Evolutionary conservation across 2,797 vertebrate genomes (phyloP), one percentile per base, ranked within the genome.

Genomic region (Phalanger gymnotis): DNA sequence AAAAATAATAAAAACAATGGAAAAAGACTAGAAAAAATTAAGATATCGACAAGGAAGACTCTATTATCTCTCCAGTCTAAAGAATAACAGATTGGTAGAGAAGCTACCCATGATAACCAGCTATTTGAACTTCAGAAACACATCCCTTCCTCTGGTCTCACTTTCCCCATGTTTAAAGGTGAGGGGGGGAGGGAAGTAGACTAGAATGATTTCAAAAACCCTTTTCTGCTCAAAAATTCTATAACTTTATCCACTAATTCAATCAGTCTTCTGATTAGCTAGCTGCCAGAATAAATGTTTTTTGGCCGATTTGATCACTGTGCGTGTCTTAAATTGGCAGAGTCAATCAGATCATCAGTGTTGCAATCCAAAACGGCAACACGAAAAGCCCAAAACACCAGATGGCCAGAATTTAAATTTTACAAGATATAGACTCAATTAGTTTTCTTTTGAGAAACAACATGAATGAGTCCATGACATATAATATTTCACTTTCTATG

Each of bases 281-380:
- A 97, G 93, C 57, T 12, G 19, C 54, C 52, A 81, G 94, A 90
- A 94, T 96, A 94, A 97, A 97, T 92, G 96, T 27, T 96, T 58
- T 55, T 3, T 87, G 58, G 92, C 95, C 96, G 95, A 93, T 94
- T 95, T 93, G 93, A 93, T 94, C 91, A 92, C n/a, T 96, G 73
- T 96, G 94, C 93, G 81, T 95, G 91, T 96, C 93, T 92, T 81
- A 81, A 25, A 95, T n/a, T 92, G 92, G 91, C 94, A 96, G 58
- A 93, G 93, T 95, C 93, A 92, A 93, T 96, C 91, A 94, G 90
- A 93, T 94, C 66, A 96, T 95, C 11, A 89, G 14, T 40, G 66
- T 28, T 27, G 54, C 53, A 91, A 90, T 91, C 93, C 81, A 92
- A 95, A 93, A 54, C 52, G 53, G 90, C 90, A 94, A 27, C 73